Base-by-base conservation (phyloP, 2,888 invertebrate genomes). In the Lordiphosa fenestrarum region DNA sequence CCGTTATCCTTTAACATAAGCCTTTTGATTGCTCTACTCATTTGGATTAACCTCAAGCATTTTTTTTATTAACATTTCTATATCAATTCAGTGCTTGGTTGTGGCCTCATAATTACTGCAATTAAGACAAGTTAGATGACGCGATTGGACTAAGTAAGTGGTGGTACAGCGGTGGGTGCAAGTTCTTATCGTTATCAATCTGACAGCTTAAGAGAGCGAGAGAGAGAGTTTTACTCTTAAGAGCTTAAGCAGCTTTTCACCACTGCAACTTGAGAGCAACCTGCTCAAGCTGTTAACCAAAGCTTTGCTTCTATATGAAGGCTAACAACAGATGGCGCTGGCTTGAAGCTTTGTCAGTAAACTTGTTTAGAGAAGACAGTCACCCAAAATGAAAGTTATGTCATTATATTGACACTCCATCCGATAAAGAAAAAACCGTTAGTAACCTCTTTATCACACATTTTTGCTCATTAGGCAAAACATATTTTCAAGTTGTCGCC, bases 181-280 rank as follows among this genome's bases (percentile, higher is more conserved):
- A 39, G 21, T 44, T 23, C 71, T 73, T 80, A 73, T 76, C 81
- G 60, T 80, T 75, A 80, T 75, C 75, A 75, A 62, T 64, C 61
- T 58, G 2, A 10, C 25, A 25, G 25, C 6, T 2, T 12, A 53
- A 63, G 69, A 69, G 65, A 65, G 46, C 21, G 12, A 15, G 15
- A 15, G 15, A 13, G 38, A 15, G 15, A 1, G 15, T 15, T 6
- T 15, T 42, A 3, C 6, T 5, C 2, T 2, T 12, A n/a, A n/a
- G 10, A 37, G 12, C 2, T n/a, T n/a, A n/a, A 48, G 48, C 19
- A 15, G 61, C 61, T 61, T 61, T 61, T 62, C 61, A 62, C 61
- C 61, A 53, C 35, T 1, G 3, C 0, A 1, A 47, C 30, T 30
- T 30, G 9, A 30, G 30, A 30, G 30, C 9, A 3, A 9, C 30